Evolutionary conservation across 2,113 vertebrate genomes (phyloP).

Genomic region (Passer montanus): DNA sequence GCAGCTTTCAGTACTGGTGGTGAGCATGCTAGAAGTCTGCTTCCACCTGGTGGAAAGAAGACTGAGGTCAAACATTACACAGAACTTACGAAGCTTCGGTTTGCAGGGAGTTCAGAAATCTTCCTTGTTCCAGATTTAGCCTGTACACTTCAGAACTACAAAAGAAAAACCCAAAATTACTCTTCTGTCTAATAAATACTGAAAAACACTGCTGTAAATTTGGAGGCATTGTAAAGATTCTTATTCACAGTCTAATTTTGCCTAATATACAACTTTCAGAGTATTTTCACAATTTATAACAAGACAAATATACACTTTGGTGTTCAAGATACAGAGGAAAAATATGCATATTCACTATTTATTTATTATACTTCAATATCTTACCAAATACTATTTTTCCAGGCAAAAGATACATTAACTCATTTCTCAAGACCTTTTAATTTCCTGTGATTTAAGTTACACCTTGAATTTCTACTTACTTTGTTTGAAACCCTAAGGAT

Average conservation of each 20-base stretch:
- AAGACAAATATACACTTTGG: not conserved
- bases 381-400: not conserved
- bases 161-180: not conserved
- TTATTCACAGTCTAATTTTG: not conserved
- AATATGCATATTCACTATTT: not conserved
- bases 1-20: not conserved
- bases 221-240: not conserved
- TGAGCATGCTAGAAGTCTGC: constrained; percentile 4
- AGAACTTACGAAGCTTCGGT: constrained; percentile 90
- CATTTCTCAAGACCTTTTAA: not conserved
- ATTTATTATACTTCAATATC: not conserved
- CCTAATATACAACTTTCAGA: not conserved
- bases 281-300: not conserved
- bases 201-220: not conserved
- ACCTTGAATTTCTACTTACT: not conserved
- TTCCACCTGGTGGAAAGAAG: constrained; percentile 70
- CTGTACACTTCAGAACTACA: constrained; percentile 91
- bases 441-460: not conserved
- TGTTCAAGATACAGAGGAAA: not conserved
- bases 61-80: not conserved
- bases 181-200: not conserved
- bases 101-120: constrained; percentile 92
- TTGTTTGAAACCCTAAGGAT: not conserved
- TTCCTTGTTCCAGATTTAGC: constrained; percentile 94
- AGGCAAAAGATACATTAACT: not conserved